Conservation (phyloP, 35 echinoderm and acorn worm species). For the Acanthaster planci region DNA sequence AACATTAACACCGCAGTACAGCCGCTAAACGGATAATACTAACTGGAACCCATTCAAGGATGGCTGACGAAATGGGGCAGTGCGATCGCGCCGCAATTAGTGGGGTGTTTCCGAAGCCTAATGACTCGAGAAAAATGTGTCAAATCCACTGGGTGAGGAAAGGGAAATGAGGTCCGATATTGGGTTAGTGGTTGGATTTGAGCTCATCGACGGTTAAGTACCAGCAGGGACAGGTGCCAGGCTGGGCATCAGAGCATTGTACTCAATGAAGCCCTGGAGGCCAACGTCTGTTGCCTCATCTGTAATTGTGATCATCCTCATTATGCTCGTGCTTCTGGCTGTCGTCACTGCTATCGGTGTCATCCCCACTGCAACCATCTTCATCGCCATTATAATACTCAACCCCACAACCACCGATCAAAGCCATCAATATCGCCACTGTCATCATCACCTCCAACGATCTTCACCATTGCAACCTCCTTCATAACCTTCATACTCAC, state of each 20-base stretch:
- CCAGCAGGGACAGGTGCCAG: not conserved
- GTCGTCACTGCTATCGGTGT: no score
- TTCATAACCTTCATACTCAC: no score
- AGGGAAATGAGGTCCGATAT: not conserved
- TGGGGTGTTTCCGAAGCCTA: not conserved
- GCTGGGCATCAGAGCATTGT: not conserved
- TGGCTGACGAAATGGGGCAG: not conserved
- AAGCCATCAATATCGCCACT: no score
- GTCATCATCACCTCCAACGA: no score
- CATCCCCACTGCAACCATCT: no score
- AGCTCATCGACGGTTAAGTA: not conserved
- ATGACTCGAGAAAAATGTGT: constrained; percentile 18
- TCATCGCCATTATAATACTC: no score
- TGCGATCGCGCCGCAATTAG: constrained; percentile 7
- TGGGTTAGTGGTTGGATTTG: constrained; percentile 14
- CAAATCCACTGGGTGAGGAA: not conserved
- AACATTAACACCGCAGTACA: not conserved
- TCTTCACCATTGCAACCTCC: no score
- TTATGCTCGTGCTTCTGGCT: no score
- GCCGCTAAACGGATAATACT: constrained; percentile 18
- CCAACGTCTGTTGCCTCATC: no score
- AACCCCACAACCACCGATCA: no score
- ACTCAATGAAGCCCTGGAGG: no score
- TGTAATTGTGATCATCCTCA: no score
- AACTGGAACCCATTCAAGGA: not conserved